Base-by-base conservation (phyloP, 1,140 invertebrate genomes). In the Harpegnathos saltator region DNA sequence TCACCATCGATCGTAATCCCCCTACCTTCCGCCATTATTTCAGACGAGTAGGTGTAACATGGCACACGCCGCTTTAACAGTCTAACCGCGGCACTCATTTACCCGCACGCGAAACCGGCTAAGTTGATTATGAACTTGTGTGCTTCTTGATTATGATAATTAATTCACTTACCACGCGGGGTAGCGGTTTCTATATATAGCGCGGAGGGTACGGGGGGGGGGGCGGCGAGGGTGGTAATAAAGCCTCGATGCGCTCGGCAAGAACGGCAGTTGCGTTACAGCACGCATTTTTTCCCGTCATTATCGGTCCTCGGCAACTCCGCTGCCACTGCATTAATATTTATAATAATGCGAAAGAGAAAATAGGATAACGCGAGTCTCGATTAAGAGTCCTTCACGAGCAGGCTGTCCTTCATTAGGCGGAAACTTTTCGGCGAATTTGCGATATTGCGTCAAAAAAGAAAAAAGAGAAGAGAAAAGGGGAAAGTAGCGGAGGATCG, bases 61-160 rank as follows among this genome's bases (percentile, higher is more conserved):
- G 69, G 56, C 52, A 38, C 52, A 52, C 52, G 52, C 38, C 52
- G 52, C 65, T 80, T 71, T 80, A 80, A 71, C 66, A 71, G 17
- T 52, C 69, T 69, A 80, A 80, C 65, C 75, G 26, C 24, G 65
- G 33, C 58, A 56, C 75, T 80, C 65, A 80, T 80, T 80, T 69
- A n/a, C 52, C 52, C 12, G 52, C 65, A 58, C 15, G n/a, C n/a
- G 54, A 56, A 56, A 56, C 69, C 75, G 71, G 22, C 52, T 80
- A 80, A 80, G 52, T 80, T 71, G 75, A 80, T 80, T 80, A 80
- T 44, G 33, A 80, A 80, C 75, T 80, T 69, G 75, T 80, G 65
- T 80, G 38, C 65, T 44, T 80, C 75, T 80, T 80, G 75, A 80
- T 80, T 80, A 80, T 80, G 61, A 80, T 80, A 80, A 80, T 80